Base-by-base conservation (phyloP, 2,888 invertebrate species). In the Drosophila infuscata region DNA sequence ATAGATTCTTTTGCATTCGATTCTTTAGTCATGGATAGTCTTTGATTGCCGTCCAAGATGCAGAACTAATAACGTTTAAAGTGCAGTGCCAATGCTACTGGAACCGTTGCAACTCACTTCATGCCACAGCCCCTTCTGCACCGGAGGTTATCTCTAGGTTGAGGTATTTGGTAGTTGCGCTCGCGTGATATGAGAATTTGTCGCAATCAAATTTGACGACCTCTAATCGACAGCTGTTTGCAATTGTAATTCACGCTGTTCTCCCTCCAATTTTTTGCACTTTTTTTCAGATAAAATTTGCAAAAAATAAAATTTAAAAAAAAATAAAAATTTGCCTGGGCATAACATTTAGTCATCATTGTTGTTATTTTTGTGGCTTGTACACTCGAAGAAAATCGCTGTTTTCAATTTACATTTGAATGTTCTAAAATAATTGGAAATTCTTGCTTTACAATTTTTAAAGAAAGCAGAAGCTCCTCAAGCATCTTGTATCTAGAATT, bases 141-240 rank as follows among this genome's bases (percentile, higher is more conserved):
- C 9, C 33, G 8, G n/a, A 38, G 15, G 15, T 35, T 25, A n/a
- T 25, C 29, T 29, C 33, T 11, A 20, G 6, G 12, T 35, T 12
- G 35, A 17, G 35, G 20, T 48, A 29, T 53, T 41, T 38, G 41
- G 52, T 43, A 25, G 38, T 62, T 61, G 43, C 51, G 64, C 25
- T 75, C 54, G n/a, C 38, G 71, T 79, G 81, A 82, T 83, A 82
- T 67, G 71, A 64, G 70, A 61, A 77, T 76, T 72, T 70, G 51
- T 43, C 70, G 73, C 74, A 83, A 82, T 80, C 80, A 81, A 77
- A 83, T 74, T 76, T 74, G 74, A 74, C 70, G 82, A 79, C 79
- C 70, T 69, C 70, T 78, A 84, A 87, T 76, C 88, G 81, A 64
- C 74, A 85, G 79, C 70, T 83, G 83, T 84, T 84, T 88, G 79